These are phyloP conservation scores for Coilia nasus DNA, from an alignment of 2,797 vertebrate species.

Conservation along the genomic window DNA sequence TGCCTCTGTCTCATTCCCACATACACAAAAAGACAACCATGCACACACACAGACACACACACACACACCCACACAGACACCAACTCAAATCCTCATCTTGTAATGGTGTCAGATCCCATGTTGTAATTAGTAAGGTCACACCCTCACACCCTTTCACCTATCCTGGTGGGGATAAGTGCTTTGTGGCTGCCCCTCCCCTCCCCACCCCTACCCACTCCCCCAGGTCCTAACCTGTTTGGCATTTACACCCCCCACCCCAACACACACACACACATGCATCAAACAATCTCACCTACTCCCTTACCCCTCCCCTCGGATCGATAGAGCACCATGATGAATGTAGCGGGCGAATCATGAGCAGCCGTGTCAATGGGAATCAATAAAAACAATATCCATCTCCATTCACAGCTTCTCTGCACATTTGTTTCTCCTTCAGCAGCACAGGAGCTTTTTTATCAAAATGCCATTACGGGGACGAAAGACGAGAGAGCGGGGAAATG, in stretches of 20 bases:
- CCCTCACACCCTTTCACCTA: neutral
- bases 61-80: neutral
- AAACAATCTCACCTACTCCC: conserved; percentile 24
- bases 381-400: conserved; percentile 82
- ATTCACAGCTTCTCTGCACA: conserved; percentile 69
- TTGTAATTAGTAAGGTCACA: conserved; percentile 9
- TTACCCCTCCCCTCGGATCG: conserved; percentile 43
- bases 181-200: neutral
- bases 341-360: conserved; percentile 73
- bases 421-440: conserved; percentile 70
- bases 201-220: neutral
- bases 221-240: neutral
- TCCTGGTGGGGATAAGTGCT: neutral
- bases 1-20: neutral
- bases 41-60: neutral
- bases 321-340: conserved; percentile 72
- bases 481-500: conserved; percentile 20
- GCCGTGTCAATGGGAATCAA: conserved; percentile 79
- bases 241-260: neutral
- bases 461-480: conserved; percentile 57
- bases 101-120: neutral
- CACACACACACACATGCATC: neutral
- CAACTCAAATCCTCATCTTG: neutral
- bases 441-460: conserved; percentile 73
- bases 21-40: neutral